Base-by-base conservation (phyloP, 30 jellyfish, hydroid and myxozoan genomes). In the Turritopsis dohrnii region DNA sequence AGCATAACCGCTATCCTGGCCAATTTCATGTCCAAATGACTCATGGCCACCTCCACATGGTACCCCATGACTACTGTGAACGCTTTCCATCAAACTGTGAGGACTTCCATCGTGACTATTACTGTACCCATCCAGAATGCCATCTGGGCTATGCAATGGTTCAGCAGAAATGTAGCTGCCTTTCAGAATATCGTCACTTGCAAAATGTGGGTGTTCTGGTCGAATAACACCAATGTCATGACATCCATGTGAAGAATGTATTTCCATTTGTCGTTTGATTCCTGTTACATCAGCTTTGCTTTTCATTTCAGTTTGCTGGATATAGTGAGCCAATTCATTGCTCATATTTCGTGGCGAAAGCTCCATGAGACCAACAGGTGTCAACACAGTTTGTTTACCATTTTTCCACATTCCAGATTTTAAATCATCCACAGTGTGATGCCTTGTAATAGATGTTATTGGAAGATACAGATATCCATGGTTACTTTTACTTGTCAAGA, bases 301-400 rank as follows among this genome's bases (percentile, higher is more conserved):
- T 19, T 7, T 9, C 0, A 17, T 27, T 23, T 69, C 77, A n/a
- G 28, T 69, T 69, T 69, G 77, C 19, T 69, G 16, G 30, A n/a
- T 27, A 7, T 7, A n/a, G 16, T 69, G 1, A 23, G 60, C 26
- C 24, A 23, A n/a, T 13, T n/a, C 9, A 30, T 23, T 74, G 26
- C 27, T 21, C 26, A 22, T 21, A 21, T 27, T 74, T 29, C 26
- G 0, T 23, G 83, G 83, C 0, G 83, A 16, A 1, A 90, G 71
- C 52, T 86, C 89, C 97, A 90, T 90, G 71, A 87, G 80, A 5
- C 97, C 97, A 26, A 90, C 94, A 19, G 97, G 97, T 1, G 97
- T 90, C 93, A 90, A 75, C 0, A 90, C 97, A 52, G 89, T 84
- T 81, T 90, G 97, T 69, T 86, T 87, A 7, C 94, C 96, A 66